Evolutionary conservation across 2,113 vertebrate species (phyloP), one percentile per base, ranked within the genome.

Genomic region (Oncorhynchus masou): DNA sequence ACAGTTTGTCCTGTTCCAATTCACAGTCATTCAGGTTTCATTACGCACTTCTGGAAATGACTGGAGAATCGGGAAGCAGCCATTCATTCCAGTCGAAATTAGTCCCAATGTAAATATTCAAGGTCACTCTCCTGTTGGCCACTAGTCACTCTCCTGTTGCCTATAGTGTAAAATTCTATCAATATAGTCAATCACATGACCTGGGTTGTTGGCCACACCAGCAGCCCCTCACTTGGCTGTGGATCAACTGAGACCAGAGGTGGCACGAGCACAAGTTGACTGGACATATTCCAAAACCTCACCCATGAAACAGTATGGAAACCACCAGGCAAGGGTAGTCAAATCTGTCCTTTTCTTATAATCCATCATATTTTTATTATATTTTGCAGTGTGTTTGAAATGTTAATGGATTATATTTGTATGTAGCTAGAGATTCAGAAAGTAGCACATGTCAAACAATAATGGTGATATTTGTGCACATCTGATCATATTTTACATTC

Each of bases 281-380:
- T 68, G 67, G 67, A 68, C 31, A 7, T 68, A 34, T 68, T 68
- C 67, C 67, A 39, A 68, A 68, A 34, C 67, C 67, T 68, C 27
- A 34, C 29, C 29, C 20, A 19, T 68, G 31, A 68, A 68, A 34
- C 29, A 9, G 20, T 68, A 68, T 16, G 67, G 67, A 68, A 68
- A 68, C 29, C 31, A 68, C 19, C 19, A 68, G 16, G 19, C 29
- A 62, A 68, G 67, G 29, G 67, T 31, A 68, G 31, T 68, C 31
- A 7, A 68, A 68, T 20, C 31, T 34, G 15, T 68, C 16, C 6
- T 34, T 68, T 20, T 68, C 59, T n/a, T 62, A 62, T 5, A n/a
- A 24, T 62, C 5, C 59, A 62, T 22, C 59, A 45, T 45, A 45
- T 9, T 31, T 22, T 22, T 68, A 31, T n/a, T 20, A 20, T 68